phyloP scores from a whole-genome alignment of 2,797 vertebrate species.

The Zenarchopterus dispar region DNA sequence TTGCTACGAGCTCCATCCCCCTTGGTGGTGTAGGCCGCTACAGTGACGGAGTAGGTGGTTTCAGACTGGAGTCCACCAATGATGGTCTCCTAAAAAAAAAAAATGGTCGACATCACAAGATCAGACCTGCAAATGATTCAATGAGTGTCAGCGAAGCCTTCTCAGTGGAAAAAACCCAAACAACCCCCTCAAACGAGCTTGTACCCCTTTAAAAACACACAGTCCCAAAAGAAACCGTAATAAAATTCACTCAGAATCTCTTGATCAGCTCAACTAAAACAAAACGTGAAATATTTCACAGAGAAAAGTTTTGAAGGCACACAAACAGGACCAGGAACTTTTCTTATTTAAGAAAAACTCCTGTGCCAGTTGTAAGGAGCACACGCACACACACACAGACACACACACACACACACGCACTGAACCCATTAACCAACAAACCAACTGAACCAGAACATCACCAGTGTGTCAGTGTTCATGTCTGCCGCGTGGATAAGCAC shows the following conservation, averaged over 20 bases:
- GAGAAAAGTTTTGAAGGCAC: conserved; percentile 42
- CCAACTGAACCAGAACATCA: conserved; percentile 68
- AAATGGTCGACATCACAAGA: conserved; percentile 33
- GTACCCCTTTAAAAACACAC: conserved; percentile 51
- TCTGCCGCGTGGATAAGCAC: conserved; percentile 54
- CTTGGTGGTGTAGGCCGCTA: conserved; percentile 97
- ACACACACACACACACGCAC: conserved; percentile 50
- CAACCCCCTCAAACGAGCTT: conserved; percentile 52
- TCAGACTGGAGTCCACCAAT: conserved; percentile 92
- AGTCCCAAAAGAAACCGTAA: conserved; percentile 46
- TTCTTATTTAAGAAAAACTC: conserved; percentile 70
- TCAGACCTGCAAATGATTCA: conserved; percentile 32
- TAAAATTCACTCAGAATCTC: conserved; percentile 30
- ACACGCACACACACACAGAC: conserved; percentile 23
- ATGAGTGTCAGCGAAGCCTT: conserved; percentile 8
- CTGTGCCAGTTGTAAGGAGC: conserved; percentile 36
- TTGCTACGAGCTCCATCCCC: conserved; percentile 97
- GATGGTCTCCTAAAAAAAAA: conserved; percentile 86
- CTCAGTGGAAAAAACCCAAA: conserved; percentile 5
- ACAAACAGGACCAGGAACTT: conserved; percentile 60
- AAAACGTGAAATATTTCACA: conserved; percentile 35
- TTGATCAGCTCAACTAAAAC: conserved; percentile 38
- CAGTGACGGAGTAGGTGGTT: conserved; percentile 94
- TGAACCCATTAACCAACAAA: conserved; percentile 70
- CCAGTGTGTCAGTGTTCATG: conserved; percentile 76